These are phyloP conservation scores for Aepyceros melampus DNA, from an alignment of 2,113 vertebrate genomes.

Conservation along the genomic window DNA sequence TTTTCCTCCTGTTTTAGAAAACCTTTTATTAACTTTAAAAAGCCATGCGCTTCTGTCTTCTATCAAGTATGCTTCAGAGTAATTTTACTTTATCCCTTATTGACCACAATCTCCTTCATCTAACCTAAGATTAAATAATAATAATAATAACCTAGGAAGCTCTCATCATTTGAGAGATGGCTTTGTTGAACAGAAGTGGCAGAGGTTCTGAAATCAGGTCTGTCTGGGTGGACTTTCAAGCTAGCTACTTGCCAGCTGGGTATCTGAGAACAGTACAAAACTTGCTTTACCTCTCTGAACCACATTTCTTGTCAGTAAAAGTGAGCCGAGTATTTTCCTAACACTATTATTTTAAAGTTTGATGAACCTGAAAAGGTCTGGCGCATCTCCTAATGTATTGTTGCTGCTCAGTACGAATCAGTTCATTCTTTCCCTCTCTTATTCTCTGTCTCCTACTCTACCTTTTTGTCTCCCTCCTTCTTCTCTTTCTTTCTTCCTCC, in stretches of 20 bases:
- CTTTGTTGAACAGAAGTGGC: not conserved
- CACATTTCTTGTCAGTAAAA: not conserved
- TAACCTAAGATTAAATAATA: not conserved
- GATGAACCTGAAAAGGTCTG: not conserved
- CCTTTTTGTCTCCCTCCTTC: not conserved
- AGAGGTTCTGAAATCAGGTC: not conserved
- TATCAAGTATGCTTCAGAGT: not conserved
- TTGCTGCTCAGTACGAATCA: not conserved
- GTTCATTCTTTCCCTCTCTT: too few relatives aligned
- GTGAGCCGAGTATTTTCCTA: not conserved
- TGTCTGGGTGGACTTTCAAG: not conserved
- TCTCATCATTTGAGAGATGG: not conserved
- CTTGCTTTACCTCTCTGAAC: not conserved
- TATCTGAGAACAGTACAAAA: not conserved
- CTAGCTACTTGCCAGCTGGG: not conserved
- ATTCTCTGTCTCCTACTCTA: not conserved
- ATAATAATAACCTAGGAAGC: not conserved
- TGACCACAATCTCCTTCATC: not conserved
- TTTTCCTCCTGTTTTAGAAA: conserved; percentile 32
- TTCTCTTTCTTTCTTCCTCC: not conserved
- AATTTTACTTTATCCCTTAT: not conserved
- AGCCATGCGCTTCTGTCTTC: not conserved
- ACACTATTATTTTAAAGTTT: not conserved
- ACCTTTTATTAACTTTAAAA: conserved; percentile 16
- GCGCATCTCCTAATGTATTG: accelerated